A percentile compares a stretch with the other conserved stretches of the same genome.
Evolutionary conservation across 2,797 vertebrate genomes (phyloP).

Genomic region (Siniperca undulata): DNA sequence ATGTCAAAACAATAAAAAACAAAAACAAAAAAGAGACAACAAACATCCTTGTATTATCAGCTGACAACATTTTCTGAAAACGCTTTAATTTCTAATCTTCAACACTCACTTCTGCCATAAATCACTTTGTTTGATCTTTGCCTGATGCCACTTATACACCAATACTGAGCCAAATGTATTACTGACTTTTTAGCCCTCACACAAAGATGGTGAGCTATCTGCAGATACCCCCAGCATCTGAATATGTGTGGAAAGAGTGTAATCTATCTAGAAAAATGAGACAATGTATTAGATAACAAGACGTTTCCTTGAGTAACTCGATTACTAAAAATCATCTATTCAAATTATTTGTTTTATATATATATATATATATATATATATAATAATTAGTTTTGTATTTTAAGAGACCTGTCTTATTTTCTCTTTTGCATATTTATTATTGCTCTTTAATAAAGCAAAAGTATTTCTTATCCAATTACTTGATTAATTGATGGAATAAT

Average conservation of each 20-base stretch:
- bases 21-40: slow-evolving; percentile 34
- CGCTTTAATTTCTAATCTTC: slow-evolving; percentile 34
- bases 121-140: slow-evolving; percentile 34
- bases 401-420: too few species aligned
- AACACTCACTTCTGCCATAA: slow-evolving; percentile 28
- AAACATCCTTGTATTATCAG: slow-evolving; percentile 10
- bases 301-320: too few species aligned
- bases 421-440: too few species aligned
- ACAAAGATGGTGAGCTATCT: neutral
- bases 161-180: neutral
- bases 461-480: too few species aligned
- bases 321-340: too few species aligned
- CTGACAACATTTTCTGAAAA: slow-evolving; percentile 19
- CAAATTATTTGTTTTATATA: too few species aligned
- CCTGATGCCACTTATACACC: neutral
- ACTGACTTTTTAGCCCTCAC: neutral
- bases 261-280: neutral
- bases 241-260: neutral
- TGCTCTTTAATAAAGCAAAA: too few species aligned
- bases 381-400: too few species aligned
- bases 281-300: neutral
- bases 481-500: too few species aligned
- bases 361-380: too few species aligned
- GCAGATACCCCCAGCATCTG: neutral
- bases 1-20: slow-evolving; percentile 26